Base-by-base conservation (phyloP, 2,888 invertebrate species). In the Catocala nupta region DNA sequence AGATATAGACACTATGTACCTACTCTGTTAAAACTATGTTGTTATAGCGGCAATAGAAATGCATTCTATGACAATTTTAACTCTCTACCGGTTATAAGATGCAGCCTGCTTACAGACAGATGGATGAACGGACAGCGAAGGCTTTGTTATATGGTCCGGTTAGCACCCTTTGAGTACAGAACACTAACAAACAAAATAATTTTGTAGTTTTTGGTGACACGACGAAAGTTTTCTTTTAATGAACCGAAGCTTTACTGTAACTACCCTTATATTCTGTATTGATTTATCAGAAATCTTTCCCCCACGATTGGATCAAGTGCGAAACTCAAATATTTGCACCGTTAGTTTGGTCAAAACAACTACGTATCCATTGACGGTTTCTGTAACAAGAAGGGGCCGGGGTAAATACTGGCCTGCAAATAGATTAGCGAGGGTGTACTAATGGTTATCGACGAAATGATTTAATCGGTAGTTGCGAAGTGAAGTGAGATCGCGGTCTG, bases 321-420 rank as follows among this genome's bases (percentile, higher is more conserved):
- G 80, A 84, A 82, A 60, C 70, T 68, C 82, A 86, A 91, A 91
- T 89, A 89, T 90, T 90, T 81, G 78, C 81, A 49, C 58, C 64
- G 77, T 78, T 71, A 72, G 81, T 81, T 83, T 81, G 81, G 83
- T 77, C 83, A 81, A 84, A 83, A 85, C 82, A 82, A 62, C 61
- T 78, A 80, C 75, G 80, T 82, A 82, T 83, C 83, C 79, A 82
- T 84, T 80, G 86, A 82, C 86, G 85, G 84, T 85, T 85, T 85
- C 81, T 83, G 75, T 75, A 81, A 82, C 83, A 78, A 81, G 82
- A 81, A 82, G 83, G 85, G 84, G 65, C 78, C 70, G 70, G 64
- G 54, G 85, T 84, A 87, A 89, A 90, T 86, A 87, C 73, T 75
- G 78, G 75, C 75, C 76, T 45, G 81, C 79, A 86, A 86, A 89